Base-by-base conservation (phyloP, 2,888 invertebrate genomes). In the Epsilonema sp. region DNA sequence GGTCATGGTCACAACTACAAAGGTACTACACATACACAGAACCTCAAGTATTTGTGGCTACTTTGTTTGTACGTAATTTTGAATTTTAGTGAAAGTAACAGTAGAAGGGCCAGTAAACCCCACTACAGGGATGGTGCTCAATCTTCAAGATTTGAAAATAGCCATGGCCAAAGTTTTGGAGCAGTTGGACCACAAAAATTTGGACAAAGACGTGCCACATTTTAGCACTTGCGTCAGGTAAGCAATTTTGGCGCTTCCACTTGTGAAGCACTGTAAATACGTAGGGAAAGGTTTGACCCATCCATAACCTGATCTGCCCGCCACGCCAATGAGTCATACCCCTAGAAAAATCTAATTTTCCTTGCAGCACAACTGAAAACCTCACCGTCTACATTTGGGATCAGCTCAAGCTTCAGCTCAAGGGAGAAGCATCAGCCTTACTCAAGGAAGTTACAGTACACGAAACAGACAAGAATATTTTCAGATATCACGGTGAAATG, bases 1-100 rank as follows among this genome's bases (percentile, higher is more conserved):
- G 92, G 94, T 1, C 97, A 97, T 71, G 94, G 94, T 2, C 94
- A 97, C 64, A 97, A 97, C 65, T 97, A 97, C 69, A 79, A 77
- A 64, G 82, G 89, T 84, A 74, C n/a, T n/a, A n/a, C n/a, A n/a
- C n/a, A n/a, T n/a, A n/a, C n/a, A n/a, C n/a, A n/a, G n/a, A n/a
- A n/a, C n/a, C n/a, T n/a, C n/a, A n/a, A n/a, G n/a, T n/a, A n/a
- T n/a, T n/a, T n/a, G n/a, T n/a, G n/a, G n/a, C n/a, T n/a, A n/a
- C n/a, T n/a, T n/a, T n/a, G n/a, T n/a, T n/a, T n/a, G n/a, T n/a
- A n/a, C n/a, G n/a, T n/a, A n/a, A n/a, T n/a, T n/a, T n/a, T n/a
- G n/a, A n/a, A n/a, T 73, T 74, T 47, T 66, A 84, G 85, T 87
- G 50, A 78, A 89, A 67, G 82, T 90, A 11, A 87, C 86, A 22